Conservation (phyloP, 2,888 invertebrate species). For the Andrena camellia region DNA sequence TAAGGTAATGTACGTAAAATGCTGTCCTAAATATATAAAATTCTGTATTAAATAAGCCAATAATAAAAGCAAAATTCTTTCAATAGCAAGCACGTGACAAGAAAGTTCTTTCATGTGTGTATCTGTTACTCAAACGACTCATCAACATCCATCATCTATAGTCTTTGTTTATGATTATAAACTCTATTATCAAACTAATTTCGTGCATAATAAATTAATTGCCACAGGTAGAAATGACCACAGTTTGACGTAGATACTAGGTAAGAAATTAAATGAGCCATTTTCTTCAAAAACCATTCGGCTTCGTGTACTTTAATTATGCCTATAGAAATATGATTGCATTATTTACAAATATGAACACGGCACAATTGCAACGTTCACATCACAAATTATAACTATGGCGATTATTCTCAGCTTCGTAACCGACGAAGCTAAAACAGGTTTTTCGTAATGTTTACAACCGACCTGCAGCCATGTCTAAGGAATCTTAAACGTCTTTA, state of each 20-base stretch:
- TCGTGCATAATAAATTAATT: conserved; percentile 4
- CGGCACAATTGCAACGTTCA: conserved; percentile 17
- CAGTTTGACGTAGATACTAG: neutral
- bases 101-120: neutral
- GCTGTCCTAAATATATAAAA: conserved; percentile 13
- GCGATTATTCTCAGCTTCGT: conserved; percentile 18
- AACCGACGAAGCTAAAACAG: conserved; percentile 7
- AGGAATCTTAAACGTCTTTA: conserved; percentile 8
- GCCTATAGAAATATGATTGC: conserved; percentile 40
- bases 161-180: neutral
- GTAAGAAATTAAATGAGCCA: conserved; percentile 22
- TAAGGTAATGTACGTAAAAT: conserved; percentile 13
- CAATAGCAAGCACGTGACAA: neutral
- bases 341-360: conserved; percentile 52
- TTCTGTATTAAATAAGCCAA: conserved; percentile 16
- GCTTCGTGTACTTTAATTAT: conserved; percentile 36
- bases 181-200: conserved; percentile 16
- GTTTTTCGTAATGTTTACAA: conserved; percentile 32
- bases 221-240: neutral
- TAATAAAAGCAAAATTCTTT: conserved; percentile 19
- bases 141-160: neutral
- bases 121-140: neutral
- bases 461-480: conserved; percentile 40
- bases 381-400: conserved; percentile 44
- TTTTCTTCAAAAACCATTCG: neutral